These are phyloP conservation scores for Drosophila ananassae DNA, from an alignment of 1,140 invertebrate species.

Conservation along the genomic window DNA sequence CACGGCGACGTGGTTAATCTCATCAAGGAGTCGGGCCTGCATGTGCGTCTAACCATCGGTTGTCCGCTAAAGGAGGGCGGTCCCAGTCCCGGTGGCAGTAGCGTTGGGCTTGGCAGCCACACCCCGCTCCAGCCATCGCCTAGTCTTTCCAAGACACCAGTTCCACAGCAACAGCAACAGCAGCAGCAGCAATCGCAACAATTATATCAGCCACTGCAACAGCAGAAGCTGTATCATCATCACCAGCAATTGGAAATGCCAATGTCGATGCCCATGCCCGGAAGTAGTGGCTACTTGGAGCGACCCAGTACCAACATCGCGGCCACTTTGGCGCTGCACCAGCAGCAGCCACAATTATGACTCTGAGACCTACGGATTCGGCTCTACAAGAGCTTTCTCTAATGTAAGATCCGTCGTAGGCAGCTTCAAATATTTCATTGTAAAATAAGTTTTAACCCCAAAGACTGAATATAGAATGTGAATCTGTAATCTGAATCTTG, in stretches of 20 bases:
- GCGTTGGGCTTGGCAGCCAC: conserved; percentile 56
- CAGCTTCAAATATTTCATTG: not conserved
- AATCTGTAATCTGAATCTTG: conserved; percentile 40
- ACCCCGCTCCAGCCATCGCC: conserved; percentile 61
- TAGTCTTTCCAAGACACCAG: conserved; percentile 48
- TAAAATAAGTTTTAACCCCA: conserved; percentile 50
- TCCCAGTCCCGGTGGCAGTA: conserved; percentile 66
- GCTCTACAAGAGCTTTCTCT: conserved; percentile 83
- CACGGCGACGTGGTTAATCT: conserved; percentile 98
- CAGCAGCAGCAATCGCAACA: conserved; percentile 38
- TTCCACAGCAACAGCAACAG: conserved; percentile 44
- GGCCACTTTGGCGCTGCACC: conserved; percentile 66
- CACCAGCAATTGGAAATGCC: conserved; percentile 65
- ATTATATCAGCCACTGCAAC: conserved; percentile 48
- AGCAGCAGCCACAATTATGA: conserved; percentile 83
- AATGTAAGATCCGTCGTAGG: conserved; percentile 34
- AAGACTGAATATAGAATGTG: conserved; percentile 74
- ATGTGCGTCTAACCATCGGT: conserved; percentile 95
- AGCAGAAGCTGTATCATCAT: conserved; percentile 34
- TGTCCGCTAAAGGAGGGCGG: conserved; percentile 87
- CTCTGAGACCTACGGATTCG: conserved; percentile 83
- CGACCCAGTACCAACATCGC: conserved; percentile 64
- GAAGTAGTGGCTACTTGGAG: conserved; percentile 48
- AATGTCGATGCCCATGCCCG: conserved; percentile 53
- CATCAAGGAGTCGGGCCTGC: conserved; percentile 96